Base-by-base conservation (phyloP, 2,888 invertebrate species). In the Thecophora atra region DNA sequence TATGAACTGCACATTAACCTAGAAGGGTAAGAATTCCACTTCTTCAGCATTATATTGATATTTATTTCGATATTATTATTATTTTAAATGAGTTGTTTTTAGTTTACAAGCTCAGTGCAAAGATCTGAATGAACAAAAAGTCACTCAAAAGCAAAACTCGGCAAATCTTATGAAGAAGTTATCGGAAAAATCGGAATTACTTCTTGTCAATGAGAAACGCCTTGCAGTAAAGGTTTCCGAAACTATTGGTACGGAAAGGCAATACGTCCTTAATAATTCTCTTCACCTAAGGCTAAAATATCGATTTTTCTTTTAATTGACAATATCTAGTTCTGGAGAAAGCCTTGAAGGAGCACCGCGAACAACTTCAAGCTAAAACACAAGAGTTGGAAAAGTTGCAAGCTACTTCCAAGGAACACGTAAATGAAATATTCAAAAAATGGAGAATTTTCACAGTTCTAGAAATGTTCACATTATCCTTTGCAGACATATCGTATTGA, bases 1-100 rank as follows among this genome's bases (percentile, higher is more conserved):
- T 86, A 85, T 72, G 84, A 86, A 74, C 72, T 86, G 72, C 82
- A 85, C 71, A 82, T 86, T 47, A 84, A 80, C 72, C 83, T 82
- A 65, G 86, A 86, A 72, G 78, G 83, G 83, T 84, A 21, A 72
- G 79, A 37, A 56, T 44, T 28, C 17, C 19, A 52, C 13, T 1
- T 17, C 21, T 21, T 8, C 44, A 15, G 5, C 44, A 42, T 17
- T 28, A 19, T 19, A 60, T 17, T 60, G 11, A 6, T 6, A 3
- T 54, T n/a, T n/a, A n/a, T n/a, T n/a, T 66, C 42, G 72, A 63
- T 56, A 62, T 1, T 2, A 26, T 58, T 3, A 26, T 8, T 7
- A 37, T 62, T 70, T 21, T 3, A 77, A 77, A 62, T 60, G 76
- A 17, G 6, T 47, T 17, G 15, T 26, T 69, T 51, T 37, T 51